phyloP scores from a whole-genome alignment of 2,113 vertebrate genomes.

The Phodopus roborovskii region DNA sequence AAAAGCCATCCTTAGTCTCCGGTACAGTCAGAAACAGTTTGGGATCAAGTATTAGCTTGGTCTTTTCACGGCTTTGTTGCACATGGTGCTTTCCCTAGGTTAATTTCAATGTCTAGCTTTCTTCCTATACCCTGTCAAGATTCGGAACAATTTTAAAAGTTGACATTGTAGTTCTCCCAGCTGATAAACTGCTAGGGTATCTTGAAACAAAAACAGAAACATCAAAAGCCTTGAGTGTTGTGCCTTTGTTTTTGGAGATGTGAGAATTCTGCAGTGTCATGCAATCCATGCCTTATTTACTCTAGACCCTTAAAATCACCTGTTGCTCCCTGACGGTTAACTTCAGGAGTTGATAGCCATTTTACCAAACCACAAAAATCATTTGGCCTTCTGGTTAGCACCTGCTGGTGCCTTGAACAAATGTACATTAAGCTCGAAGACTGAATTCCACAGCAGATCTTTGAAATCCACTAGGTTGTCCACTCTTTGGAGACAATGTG shows the following conservation, averaged over 20 bases:
- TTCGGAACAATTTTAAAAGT: conserved; percentile 33
- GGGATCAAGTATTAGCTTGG: not conserved
- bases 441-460: not conserved
- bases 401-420: not conserved
- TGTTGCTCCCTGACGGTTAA: not conserved
- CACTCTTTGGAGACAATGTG: not conserved
- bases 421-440: not conserved
- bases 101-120: not conserved
- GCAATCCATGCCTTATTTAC: not conserved
- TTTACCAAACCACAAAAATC: not conserved
- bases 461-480: not conserved
- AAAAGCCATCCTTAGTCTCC: not conserved
- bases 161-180: not conserved
- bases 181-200: not conserved
- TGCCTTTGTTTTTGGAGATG: not conserved
- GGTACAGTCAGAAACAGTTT: not conserved
- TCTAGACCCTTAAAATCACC: not conserved
- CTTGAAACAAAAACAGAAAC: not conserved
- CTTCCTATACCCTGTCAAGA: not conserved
- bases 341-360: not conserved
- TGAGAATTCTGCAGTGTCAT: not conserved
- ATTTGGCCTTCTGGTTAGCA: not conserved
- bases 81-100: not conserved
- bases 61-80: conserved; percentile 4
- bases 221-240: not conserved